Evolutionary conservation across 2,888 invertebrate species (phyloP).

Genomic region (Aspidapion aeneum): DNA sequence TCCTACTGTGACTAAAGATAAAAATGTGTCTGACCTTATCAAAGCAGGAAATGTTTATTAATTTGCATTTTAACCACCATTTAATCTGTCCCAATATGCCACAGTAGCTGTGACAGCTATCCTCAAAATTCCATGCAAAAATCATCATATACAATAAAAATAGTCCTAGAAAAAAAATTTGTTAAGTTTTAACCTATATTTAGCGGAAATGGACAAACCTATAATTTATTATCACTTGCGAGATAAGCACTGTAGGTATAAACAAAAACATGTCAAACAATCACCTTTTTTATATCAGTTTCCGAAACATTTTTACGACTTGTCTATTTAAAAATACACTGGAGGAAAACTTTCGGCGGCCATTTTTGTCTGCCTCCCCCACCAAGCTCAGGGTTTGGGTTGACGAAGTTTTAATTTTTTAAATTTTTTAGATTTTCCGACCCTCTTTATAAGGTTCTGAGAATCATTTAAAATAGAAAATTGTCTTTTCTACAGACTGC

Average conservation of each 20-base stretch:
- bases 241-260: constrained; percentile 13
- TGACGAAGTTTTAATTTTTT: not conserved
- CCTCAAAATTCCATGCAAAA: too few relatives aligned
- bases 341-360: constrained; percentile 44
- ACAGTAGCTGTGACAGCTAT: too few relatives aligned
- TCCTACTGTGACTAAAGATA: not conserved
- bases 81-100: too few relatives aligned
- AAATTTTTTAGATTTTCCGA: too few relatives aligned
- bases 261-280: constrained; percentile 16
- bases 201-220: not conserved
- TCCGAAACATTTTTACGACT: constrained; percentile 39
- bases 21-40: not conserved
- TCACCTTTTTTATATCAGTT: constrained; percentile 37
- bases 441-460: too few relatives aligned
- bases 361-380: constrained; percentile 48
- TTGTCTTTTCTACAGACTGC: too few relatives aligned
- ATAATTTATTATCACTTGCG: not conserved
- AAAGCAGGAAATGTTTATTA: not conserved
- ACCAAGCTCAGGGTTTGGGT: constrained; percentile 29
- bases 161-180: too few relatives aligned
- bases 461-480: too few relatives aligned
- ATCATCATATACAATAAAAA: too few relatives aligned
- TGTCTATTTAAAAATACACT: constrained; percentile 36
- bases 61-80: not conserved
- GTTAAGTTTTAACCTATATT: too few relatives aligned